Base-by-base conservation (phyloP, 1,140 invertebrate genomes). In the Hermetia illucens region DNA sequence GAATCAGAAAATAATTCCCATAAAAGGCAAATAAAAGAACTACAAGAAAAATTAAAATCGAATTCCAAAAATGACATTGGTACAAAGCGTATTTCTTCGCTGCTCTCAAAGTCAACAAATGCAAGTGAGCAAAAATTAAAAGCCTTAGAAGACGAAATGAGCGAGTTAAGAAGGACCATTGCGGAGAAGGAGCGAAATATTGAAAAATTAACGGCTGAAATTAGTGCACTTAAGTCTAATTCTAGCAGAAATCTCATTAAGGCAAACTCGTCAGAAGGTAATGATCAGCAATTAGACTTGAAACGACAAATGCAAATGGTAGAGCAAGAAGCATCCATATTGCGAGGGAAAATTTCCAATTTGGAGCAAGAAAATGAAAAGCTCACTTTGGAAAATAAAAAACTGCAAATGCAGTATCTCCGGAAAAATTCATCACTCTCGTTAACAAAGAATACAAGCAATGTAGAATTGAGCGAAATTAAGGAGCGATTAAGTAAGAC, bases 181-280 rank as follows among this genome's bases (percentile, higher is more conserved):
- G 77, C 82, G 38, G 83, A 88, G 61, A 88, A 86, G 53, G 83
- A 89, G 55, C 66, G 81, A 50, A 79, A 84, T 47, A 75, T 79
- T 50, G 81, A 87, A 63, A 67, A 75, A 38, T 58, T 88, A 29
- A 70, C 80, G 44, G 69, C 76, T 2, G 79, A 86, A 62, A 52
- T 84, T 13, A 69, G 75, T 46, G 73, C 73, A 55, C 65, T 68
- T 16, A 75, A 75, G 55, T 71, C 65, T 65, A 75, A 70, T 70
- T 35, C 32, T 4, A 38, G 22, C 35, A 22, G 22, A 19, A 24
- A n/a, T 22, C 21, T 31, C 31, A 39, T 31, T 16, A 75, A 78
- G 54, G 52, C 64, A 36, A 62, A 66, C 44, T 62, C 49, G 44
- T 69, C 71, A 38, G 66, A 69, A 52, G 67, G 74, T 52, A 69